These are phyloP conservation scores for Xiphophorus maculatus DNA, from an alignment of 2,113 vertebrate genomes.

Conservation along the genomic window DNA sequence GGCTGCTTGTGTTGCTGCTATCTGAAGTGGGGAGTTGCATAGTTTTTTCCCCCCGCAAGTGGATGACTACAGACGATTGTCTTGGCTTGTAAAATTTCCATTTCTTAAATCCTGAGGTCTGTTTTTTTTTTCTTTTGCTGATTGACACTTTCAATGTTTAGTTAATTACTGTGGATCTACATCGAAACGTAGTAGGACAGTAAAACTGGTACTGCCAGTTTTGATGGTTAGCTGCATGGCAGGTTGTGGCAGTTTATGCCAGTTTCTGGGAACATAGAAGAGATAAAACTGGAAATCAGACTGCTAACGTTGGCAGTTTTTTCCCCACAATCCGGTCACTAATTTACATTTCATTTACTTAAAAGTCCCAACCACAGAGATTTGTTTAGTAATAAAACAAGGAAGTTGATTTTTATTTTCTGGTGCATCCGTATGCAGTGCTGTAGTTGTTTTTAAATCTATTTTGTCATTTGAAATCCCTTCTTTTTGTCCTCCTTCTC, in stretches of 20 bases:
- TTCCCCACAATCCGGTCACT: background rate
- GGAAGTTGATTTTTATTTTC: conserved; percentile 5
- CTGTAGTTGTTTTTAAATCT: background rate
- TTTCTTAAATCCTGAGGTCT: background rate
- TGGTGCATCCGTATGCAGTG: background rate
- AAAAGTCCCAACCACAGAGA: background rate
- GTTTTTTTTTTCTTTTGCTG: background rate
- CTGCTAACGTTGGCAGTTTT: background rate
- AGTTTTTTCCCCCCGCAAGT: conserved; percentile 21
- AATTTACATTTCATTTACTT: background rate
- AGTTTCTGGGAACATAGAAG: conserved; percentile 1
- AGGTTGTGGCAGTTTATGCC: background rate
- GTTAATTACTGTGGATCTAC: background rate
- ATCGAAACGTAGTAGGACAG: background rate
- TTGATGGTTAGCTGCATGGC: background rate
- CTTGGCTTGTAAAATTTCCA: conserved; percentile 10
- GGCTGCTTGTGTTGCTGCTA: conserved; percentile 20
- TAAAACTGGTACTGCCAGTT: conserved; percentile 18
- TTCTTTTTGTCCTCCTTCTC: background rate
- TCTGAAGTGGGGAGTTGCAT: conserved; percentile 57
- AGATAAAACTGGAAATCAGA: background rate
- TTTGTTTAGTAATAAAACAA: conserved; percentile 14
- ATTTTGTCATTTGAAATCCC: background rate
- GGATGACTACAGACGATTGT: conserved; percentile 23
- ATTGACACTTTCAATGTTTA: background rate